A percentile compares a stretch with the other conserved stretches of the same genome.
These are phyloP conservation scores for Ceyx cyanopectus DNA, from an alignment of 2,113 vertebrate genomes.

Conservation along the genomic window DNA sequence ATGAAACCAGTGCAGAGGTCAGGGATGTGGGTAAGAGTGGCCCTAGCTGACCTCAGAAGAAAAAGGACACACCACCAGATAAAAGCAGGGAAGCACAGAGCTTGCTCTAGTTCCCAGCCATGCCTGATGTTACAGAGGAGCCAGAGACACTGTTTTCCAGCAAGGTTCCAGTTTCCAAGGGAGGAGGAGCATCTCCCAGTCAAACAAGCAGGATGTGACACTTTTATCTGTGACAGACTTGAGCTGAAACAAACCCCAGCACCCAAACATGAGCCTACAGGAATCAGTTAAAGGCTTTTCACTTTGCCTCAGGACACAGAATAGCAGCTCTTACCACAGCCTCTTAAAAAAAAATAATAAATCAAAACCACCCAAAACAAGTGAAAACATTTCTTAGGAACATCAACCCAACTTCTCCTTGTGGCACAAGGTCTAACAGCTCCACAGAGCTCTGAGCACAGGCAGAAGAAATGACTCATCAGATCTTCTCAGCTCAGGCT, in stretches of 20 bases:
- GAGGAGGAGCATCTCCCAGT: not conserved
- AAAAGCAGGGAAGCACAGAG: not conserved
- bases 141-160: not conserved
- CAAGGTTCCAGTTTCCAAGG: not conserved
- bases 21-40: not conserved
- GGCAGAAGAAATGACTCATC: constrained; percentile 62
- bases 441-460: constrained; percentile 69
- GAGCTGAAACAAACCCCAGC: no score
- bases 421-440: constrained; percentile 78
- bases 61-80: not conserved
- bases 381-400: constrained; percentile 18
- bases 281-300: not conserved
- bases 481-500: constrained; percentile 56
- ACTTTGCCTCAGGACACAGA: not conserved
- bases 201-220: not conserved
- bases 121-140: not conserved
- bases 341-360: not conserved
- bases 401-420: constrained; percentile 69
- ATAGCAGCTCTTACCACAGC: not conserved
- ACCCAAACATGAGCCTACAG: accelerated
- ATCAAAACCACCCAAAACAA: not conserved
- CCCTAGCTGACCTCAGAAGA: not conserved
- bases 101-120: not conserved
- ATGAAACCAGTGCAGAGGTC: not conserved
- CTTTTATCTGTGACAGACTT: not conserved